A percentile compares a stretch with the other conserved stretches of the same genome.
Evolutionary conservation across 2,888 invertebrate species (phyloP).

Genomic region (Drosophila leonis): DNA sequence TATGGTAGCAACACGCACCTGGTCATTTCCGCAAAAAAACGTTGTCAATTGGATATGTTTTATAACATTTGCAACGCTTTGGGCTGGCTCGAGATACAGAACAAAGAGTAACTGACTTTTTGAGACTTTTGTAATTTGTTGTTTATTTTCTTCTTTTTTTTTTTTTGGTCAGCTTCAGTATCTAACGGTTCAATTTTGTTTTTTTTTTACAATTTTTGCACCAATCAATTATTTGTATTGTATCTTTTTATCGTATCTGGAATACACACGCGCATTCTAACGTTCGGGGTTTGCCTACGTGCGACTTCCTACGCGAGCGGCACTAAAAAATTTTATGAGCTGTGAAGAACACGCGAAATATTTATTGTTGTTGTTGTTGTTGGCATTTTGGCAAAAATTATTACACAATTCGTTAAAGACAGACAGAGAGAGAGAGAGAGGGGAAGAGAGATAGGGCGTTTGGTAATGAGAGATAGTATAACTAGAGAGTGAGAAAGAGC

Average conservation of each 20-base stretch:
- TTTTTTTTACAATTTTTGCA: conserved; percentile 43
- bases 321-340: conserved; percentile 60
- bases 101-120: conserved; percentile 18
- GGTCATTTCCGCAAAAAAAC: conserved; percentile 69
- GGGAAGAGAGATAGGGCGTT: not conserved
- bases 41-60: conserved; percentile 4
- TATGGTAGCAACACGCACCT: conserved; percentile 57
- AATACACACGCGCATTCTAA: conserved; percentile 65
- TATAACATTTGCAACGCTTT: conserved; percentile 54
- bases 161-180: conserved; percentile 59
- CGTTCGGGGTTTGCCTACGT: conserved; percentile 38
- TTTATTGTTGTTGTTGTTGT: conserved; percentile 43
- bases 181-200: conserved; percentile 48
- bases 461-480: not conserved
- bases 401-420: conserved; percentile 69
- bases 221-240: conserved; percentile 54
- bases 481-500: conserved; percentile 5
- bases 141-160: conserved; percentile 12
- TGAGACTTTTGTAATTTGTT: not conserved
- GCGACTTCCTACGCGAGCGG: conserved; percentile 62
- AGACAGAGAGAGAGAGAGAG: not conserved
- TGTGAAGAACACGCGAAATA: conserved; percentile 64
- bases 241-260: conserved; percentile 60
- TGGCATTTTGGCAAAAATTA: conserved; percentile 71
- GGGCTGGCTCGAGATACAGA: conserved; percentile 8